phyloP scores from a whole-genome alignment of 1,140 invertebrate genomes.

The Aphis craccivora region DNA sequence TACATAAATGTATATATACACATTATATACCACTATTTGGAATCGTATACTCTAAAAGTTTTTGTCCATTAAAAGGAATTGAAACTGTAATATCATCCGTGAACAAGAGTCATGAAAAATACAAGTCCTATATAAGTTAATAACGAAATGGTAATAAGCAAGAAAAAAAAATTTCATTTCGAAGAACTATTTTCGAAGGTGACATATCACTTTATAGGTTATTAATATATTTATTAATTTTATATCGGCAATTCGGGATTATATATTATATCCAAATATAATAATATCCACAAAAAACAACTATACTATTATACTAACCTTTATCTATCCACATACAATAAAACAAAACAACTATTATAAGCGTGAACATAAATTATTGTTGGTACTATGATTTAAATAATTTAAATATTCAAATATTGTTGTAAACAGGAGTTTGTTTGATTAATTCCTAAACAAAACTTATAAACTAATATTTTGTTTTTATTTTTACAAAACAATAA shows the following conservation, averaged over 20 bases:
- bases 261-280: not conserved
- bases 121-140: not conserved
- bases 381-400: not conserved
- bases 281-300: not conserved
- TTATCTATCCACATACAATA: not conserved
- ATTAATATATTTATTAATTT: not conserved
- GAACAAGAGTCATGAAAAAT: not conserved
- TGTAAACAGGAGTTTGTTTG: too few relatives aligned
- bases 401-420: not conserved
- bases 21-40: too few relatives aligned
- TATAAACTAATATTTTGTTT: too few relatives aligned
- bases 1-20: not conserved
- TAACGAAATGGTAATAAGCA: not conserved
- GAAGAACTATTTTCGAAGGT: not conserved
- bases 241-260: not conserved
- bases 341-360: not conserved
- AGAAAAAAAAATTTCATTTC: not conserved
- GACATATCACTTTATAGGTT: not conserved
- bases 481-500: too few relatives aligned
- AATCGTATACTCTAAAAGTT: constrained; percentile 24
- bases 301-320: not conserved
- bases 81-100: constrained; percentile 16
- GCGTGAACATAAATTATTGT: not conserved
- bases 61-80: constrained; percentile 19
- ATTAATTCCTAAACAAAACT: too few relatives aligned